Evolutionary conservation across 2,888 invertebrate genomes (phyloP).

Genomic region (Rhorus exstirpatorius): DNA sequence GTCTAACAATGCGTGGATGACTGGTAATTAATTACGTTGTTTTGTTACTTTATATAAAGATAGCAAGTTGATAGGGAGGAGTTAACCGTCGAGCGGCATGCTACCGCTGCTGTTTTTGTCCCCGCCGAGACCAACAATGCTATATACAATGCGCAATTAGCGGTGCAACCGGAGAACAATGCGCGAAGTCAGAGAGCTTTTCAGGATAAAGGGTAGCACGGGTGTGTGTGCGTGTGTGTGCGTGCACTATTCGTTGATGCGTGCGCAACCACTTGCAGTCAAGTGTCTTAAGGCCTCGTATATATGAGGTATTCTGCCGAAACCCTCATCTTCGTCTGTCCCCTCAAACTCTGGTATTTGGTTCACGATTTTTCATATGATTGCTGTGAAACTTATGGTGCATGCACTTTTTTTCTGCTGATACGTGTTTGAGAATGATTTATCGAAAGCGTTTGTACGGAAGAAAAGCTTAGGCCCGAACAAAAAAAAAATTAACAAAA

Average conservation of each 20-base stretch:
- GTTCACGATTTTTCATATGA: too few relatives aligned
- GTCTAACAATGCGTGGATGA: slow-evolving; percentile 85
- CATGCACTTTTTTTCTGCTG: too few relatives aligned
- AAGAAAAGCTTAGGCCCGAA: too few relatives aligned
- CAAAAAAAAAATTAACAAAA: too few relatives aligned
- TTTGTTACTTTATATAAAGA: slow-evolving; percentile 86
- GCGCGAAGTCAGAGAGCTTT: slow-evolving; percentile 62
- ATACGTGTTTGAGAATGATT: too few relatives aligned
- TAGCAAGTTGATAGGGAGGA: slow-evolving; percentile 84
- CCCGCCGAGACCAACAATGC: slow-evolving; percentile 79
- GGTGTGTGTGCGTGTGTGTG: slow-evolving; percentile 15
- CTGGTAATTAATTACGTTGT: slow-evolving; percentile 86
- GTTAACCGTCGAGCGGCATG: slow-evolving; percentile 77
- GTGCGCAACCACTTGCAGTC: slow-evolving; percentile 21
- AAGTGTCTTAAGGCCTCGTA: slow-evolving; percentile 47
- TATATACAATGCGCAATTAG: slow-evolving; percentile 85
- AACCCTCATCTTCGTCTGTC: not conserved
- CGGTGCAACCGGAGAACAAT: slow-evolving; percentile 74
- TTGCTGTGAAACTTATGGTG: too few relatives aligned
- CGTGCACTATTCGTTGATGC: slow-evolving; percentile 35
- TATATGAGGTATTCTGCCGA: not conserved
- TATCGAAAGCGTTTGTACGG: too few relatives aligned
- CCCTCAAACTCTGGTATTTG: not conserved
- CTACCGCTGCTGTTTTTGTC: slow-evolving; percentile 33
- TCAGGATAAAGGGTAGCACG: slow-evolving; percentile 45